Conservation (phyloP, 2,113 vertebrate genomes). For the Aldabrachelys gigantea region DNA sequence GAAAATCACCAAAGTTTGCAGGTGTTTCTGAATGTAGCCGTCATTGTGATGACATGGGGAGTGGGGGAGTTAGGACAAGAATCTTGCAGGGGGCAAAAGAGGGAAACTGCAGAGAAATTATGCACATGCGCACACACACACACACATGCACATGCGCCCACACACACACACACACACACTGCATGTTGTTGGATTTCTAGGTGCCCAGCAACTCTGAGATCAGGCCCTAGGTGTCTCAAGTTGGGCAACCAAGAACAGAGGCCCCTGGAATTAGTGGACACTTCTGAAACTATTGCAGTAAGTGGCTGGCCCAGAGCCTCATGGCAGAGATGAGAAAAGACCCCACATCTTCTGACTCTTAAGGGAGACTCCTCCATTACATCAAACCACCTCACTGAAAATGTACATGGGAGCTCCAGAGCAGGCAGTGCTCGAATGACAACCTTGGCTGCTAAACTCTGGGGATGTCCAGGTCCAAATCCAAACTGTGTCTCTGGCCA, state of each 20-base stretch:
- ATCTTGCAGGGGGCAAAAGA: not conserved
- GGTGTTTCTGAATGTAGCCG: rapidly evolving
- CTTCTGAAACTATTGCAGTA: not conserved
- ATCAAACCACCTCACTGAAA: not conserved
- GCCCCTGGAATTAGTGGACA: not conserved
- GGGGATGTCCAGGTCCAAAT: not conserved
- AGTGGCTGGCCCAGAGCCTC: not conserved
- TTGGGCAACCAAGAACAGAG: not conserved
- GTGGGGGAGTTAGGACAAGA: not conserved
- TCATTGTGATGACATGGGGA: not conserved
- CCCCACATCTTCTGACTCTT: no score
- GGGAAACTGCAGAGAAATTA: not conserved
- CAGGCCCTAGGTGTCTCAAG: not conserved
- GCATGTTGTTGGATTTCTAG: no score
- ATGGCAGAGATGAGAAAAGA: no score
- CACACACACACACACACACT: no score
- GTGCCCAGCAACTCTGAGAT: no score
- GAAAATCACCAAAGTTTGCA: rapidly evolving
- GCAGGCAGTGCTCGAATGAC: no score
- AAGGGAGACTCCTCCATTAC: no score
- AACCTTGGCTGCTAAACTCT: not conserved
- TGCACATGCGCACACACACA: no score
- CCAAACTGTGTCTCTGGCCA: not conserved
- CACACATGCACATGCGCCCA: no score
- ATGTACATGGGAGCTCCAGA: not conserved